These are phyloP conservation scores for Lucilia sericata DNA, from an alignment of 1,140 invertebrate species.

Conservation along the genomic window DNA sequence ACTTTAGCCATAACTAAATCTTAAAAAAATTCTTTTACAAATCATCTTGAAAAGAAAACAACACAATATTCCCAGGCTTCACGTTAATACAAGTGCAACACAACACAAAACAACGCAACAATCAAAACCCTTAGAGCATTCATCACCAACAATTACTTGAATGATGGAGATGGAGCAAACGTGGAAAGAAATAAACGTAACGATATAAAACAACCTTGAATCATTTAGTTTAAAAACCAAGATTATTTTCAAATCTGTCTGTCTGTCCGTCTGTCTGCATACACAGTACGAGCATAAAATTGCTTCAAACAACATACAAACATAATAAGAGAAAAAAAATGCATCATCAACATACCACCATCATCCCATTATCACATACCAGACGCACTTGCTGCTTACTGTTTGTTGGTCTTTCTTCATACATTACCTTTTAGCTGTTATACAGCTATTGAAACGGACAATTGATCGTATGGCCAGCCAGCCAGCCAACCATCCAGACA, in stretches of 20 bases:
- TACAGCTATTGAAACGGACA: neutral
- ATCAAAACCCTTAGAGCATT: conserved; percentile 36
- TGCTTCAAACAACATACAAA: conserved; percentile 8
- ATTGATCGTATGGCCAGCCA: neutral
- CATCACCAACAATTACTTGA: conserved; percentile 23
- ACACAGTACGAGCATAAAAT: neutral
- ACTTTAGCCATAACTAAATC: too few species aligned
- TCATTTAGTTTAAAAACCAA: conserved; percentile 36
- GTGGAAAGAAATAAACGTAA: neutral
- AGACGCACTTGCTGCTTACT: conserved; percentile 29
- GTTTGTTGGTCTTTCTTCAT: conserved; percentile 2
- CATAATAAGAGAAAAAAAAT: conserved; percentile 14
- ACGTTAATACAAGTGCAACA: conserved; percentile 31
- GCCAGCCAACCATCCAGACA: neutral
- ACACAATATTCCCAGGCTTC: conserved; percentile 32
- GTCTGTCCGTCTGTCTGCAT: neutral
- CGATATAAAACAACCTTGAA: conserved; percentile 39
- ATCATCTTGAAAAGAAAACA: conserved; percentile 22
- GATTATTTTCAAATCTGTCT: conserved; percentile 8
- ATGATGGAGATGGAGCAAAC: neutral
- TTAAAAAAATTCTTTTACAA: neutral
- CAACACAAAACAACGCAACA: neutral
- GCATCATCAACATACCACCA: conserved; percentile 42
- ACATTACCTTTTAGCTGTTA: neutral
- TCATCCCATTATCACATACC: conserved; percentile 46